Conservation (phyloP, 2,113 vertebrate genomes). For the Sylvilagus bachmani region DNA sequence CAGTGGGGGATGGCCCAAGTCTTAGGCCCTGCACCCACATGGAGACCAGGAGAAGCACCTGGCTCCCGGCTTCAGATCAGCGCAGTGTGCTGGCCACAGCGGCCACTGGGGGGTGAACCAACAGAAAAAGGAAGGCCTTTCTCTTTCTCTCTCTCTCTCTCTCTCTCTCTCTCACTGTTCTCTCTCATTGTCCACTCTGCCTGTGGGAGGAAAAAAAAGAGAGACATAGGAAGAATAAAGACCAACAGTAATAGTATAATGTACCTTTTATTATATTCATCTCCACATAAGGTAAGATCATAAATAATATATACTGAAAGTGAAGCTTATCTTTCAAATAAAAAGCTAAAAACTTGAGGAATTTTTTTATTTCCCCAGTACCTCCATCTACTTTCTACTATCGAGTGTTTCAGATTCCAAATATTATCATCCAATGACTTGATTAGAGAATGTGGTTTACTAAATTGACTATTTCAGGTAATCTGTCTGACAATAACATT, state of each 20-base stretch:
- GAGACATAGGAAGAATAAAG: not conserved
- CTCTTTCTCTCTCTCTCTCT: too few relatives aligned
- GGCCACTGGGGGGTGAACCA: too few relatives aligned
- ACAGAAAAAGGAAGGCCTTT: too few relatives aligned
- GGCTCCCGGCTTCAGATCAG: too few relatives aligned
- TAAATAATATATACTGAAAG: not conserved
- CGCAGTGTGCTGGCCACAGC: too few relatives aligned
- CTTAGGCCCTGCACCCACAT: too few relatives aligned
- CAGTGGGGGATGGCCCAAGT: too few relatives aligned
- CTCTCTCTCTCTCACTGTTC: too few relatives aligned
- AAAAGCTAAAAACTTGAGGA: not conserved
- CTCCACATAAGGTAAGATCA: not conserved
- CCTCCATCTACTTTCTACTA: not conserved
- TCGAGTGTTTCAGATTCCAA: conserved; percentile 16
- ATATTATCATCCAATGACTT: not conserved
- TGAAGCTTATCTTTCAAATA: not conserved
- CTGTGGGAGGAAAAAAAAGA: not conserved
- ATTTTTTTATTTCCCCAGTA: not conserved
- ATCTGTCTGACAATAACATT: not conserved
- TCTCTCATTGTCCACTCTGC: too few relatives aligned
- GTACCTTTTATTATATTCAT: not conserved
- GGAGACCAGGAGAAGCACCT: too few relatives aligned
- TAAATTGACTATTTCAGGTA: not conserved
- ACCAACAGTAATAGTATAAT: not conserved
- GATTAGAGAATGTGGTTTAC: not conserved